Evolutionary conservation across 1,140 invertebrate genomes (phyloP), one percentile per base, ranked within the genome.

Genomic region (Panagrolaimus sp.): DNA sequence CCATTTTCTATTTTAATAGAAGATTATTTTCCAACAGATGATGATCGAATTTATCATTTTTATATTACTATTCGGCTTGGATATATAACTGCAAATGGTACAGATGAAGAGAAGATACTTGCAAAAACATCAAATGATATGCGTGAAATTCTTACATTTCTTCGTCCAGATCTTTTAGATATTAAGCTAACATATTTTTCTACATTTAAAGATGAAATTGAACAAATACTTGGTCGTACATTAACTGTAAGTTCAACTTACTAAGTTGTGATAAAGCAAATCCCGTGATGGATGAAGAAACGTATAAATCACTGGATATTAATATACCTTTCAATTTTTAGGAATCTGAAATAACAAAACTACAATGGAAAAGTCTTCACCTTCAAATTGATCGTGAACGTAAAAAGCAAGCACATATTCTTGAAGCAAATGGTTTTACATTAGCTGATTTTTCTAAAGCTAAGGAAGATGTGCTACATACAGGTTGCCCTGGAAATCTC

Each of bases 181-280:
- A 27, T 57, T 16, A 57, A 57, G n/a, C 20, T 57, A 11, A 57
- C 27, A 11, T 57, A 57, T 16, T 20, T 27, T 16, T 57, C 31
- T 4, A 4, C 31, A 38, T 38, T 38, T 7, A 38, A 38, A 38
- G 31, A 38, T 38, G 31, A 38, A 38, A 38, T 38, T 38, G 31
- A 38, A 38, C 2, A 38, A 38, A 38, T 38, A 4, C 2, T 38
- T 38, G 7, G 7, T 38, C 31, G 31, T 38, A 2, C 31, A 38
- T 38, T 38, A 38, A 7, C 2, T 38, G 31, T 38, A 38, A 38
- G 31, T 38, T 64, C 88, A 92, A 78, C 85, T 99, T 62, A 96
- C 96, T 3, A 93, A 96, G 99, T 76, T 93, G 93, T 31, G 96
- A 99, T 83, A 99, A 99, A 86, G 96, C 91, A n/a, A n/a, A n/a